Percentiles rank a stretch among this genome's conserved stretches.
phyloP scores from a whole-genome alignment of 2,888 invertebrate genomes.

The Luperina nickerlii region DNA sequence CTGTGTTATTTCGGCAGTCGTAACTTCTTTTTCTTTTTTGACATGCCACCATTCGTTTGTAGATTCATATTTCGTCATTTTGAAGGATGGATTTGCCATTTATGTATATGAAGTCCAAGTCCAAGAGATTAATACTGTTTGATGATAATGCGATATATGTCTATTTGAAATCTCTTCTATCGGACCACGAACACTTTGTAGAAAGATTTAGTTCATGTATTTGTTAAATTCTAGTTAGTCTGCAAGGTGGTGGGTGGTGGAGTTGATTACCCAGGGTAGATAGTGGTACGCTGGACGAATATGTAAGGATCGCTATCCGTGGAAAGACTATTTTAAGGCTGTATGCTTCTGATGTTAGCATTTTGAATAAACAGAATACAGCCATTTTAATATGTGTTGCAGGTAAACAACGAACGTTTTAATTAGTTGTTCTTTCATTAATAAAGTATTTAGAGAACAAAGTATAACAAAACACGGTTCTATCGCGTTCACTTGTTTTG shows the following conservation, averaged over 20 bases:
- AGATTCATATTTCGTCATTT: not conserved
- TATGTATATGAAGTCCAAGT: not conserved
- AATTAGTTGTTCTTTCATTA: conserved; percentile 6
- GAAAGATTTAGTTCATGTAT: not conserved
- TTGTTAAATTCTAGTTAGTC: not conserved
- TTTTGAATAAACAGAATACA: not conserved
- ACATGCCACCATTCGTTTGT: not conserved
- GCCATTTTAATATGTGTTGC: not conserved
- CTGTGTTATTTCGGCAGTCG: not conserved
- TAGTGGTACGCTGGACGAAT: not conserved
- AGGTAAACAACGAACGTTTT: conserved; percentile 12
- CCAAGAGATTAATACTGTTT: not conserved
- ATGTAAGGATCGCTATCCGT: not conserved
- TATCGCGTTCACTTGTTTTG: not conserved
- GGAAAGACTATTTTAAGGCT: not conserved
- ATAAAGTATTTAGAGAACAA: conserved; percentile 14
- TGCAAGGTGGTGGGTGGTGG: not conserved
- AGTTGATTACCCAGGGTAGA: not conserved
- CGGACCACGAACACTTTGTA: not conserved
- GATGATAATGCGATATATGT: not conserved
- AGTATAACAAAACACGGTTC: conserved; percentile 14
- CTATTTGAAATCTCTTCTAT: not conserved
- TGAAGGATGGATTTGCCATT: not conserved
- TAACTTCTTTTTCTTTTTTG: not conserved
- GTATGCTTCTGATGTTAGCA: not conserved